Evolutionary conservation across 2,888 invertebrate species (phyloP).

Genomic region (Aporophyla lueneburgensis): DNA sequence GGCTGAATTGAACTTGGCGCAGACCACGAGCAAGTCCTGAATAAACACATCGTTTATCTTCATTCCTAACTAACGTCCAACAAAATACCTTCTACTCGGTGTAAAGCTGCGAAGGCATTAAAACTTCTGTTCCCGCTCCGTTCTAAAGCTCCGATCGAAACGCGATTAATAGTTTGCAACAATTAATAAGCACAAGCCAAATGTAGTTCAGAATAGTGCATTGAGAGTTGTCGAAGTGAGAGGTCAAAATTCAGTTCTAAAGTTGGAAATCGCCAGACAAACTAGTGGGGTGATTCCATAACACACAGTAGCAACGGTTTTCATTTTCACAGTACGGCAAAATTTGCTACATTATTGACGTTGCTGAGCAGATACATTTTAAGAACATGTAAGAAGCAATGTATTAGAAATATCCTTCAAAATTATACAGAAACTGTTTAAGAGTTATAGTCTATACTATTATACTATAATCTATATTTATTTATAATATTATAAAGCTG

Average conservation of each 20-base stretch:
- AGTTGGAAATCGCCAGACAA: too few species aligned
- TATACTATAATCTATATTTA: too few species aligned
- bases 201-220: slow-evolving; percentile 10
- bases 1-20: neutral
- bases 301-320: too few species aligned
- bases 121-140: slow-evolving; percentile 37
- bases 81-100: neutral
- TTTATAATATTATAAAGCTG: too few species aligned
- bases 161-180: slow-evolving; percentile 35
- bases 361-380: too few species aligned
- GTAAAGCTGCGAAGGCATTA: slow-evolving; percentile 35
- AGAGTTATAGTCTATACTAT: too few species aligned
- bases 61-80: slow-evolving; percentile 12
- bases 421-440: too few species aligned
- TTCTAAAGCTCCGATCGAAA: slow-evolving; percentile 20
- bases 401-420: too few species aligned
- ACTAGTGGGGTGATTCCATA: too few species aligned
- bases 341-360: too few species aligned
- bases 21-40: neutral
- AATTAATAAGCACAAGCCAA: slow-evolving; percentile 10
- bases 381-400: too few species aligned
- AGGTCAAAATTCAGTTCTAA: neutral
- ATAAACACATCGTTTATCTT: neutral
- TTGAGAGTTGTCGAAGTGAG: neutral
- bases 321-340: too few species aligned